Base-by-base conservation (phyloP, 2,113 vertebrate species). In the Albula goreensis region DNA sequence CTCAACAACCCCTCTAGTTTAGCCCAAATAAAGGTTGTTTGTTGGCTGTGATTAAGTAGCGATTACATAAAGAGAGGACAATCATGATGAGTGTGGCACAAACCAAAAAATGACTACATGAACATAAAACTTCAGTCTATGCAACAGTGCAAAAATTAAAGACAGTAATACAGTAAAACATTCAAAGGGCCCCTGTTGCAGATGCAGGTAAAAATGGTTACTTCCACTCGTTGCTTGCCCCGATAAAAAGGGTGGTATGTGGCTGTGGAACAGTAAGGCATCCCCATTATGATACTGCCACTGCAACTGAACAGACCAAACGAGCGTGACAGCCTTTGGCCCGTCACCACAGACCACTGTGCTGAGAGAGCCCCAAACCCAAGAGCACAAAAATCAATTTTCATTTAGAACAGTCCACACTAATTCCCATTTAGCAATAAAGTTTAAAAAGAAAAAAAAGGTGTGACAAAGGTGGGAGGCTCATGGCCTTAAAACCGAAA, bases 351-450 rank as follows among this genome's bases (percentile, higher is more conserved):
- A 31, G 56, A 31, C 56, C 57, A 9, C 13, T 51, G 25, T 5
- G 49, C 78, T 48, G 51, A 78, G 41, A 85, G 63, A 80, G 66
- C 49, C 80, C 53, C 48, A 31, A 80, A 63, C n/a, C 48, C 17
- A 19, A 74, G 70, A 22, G 22, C 49, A 56, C 31, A 85, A 50
- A 85, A 85, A 81, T 51, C 53, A 12, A 79, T 85, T 85, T n/a
- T 49, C 51, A 85, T 80, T 79, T 80, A 53, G 50, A 84, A 22
- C 31, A 1, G 48, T 53, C 78, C 79, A 63, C 78, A 80, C 78
- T 60, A 63, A 7, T 13, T 63, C 53, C n/a, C 25, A 63, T 63
- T 31, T 50, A 51, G 56, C 78, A 85, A 22, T 63, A n/a, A 15
- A 48, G 77, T 85, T n/a, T 10, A 85, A 80, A 83, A 22, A 17